Evolutionary conservation across 2,113 vertebrate genomes (phyloP).

Genomic region (Neomonachus schauinslandi): DNA sequence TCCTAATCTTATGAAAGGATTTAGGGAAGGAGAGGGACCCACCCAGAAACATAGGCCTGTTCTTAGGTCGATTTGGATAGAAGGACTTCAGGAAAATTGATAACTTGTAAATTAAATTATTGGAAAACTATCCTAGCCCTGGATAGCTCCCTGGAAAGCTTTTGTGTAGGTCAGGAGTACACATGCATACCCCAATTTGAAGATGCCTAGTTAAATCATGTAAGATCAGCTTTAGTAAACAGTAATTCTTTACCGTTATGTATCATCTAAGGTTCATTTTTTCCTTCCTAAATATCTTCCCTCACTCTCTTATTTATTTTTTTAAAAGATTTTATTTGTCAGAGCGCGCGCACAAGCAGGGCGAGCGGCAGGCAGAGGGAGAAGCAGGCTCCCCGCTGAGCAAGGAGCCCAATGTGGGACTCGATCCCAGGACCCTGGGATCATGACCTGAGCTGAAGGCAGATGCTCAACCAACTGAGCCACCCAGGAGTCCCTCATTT

Average conservation of each 20-base stretch:
- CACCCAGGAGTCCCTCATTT: background rate
- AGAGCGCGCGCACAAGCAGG: too few relatives aligned
- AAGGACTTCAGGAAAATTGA: background rate
- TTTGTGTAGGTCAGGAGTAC: background rate
- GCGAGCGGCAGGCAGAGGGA: too few relatives aligned
- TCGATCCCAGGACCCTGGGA: too few relatives aligned
- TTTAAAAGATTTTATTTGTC: too few relatives aligned
- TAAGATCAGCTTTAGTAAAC: background rate
- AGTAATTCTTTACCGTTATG: background rate
- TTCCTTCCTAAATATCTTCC: background rate
- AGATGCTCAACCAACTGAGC: too few relatives aligned
- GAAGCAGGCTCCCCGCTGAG: too few relatives aligned
- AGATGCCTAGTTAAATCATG: background rate
- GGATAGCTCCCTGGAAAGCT: background rate
- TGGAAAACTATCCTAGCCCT: background rate
- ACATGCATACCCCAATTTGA: background rate
- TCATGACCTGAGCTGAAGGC: too few relatives aligned
- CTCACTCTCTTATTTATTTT: background rate
- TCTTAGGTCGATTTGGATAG: background rate
- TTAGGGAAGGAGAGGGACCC: background rate
- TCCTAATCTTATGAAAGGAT: background rate
- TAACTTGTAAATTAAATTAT: background rate
- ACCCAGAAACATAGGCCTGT: background rate
- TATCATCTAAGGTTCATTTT: background rate
- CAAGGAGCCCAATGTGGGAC: too few relatives aligned